phyloP scores from a whole-genome alignment of 1,140 invertebrate species.

The Coptotermes formosanus region DNA sequence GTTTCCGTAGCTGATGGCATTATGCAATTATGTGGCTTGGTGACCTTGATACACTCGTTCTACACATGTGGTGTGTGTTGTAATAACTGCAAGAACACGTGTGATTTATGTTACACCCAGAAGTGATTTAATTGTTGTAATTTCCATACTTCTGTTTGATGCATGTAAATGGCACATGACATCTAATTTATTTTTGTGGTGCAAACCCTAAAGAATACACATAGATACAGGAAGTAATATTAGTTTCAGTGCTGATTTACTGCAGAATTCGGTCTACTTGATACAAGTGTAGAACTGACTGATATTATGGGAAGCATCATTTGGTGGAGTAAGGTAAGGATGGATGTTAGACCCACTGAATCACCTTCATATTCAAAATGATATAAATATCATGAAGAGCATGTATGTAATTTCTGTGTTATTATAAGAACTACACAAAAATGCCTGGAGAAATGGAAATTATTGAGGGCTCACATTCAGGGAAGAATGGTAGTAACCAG shows the following conservation, averaged over 20 bases:
- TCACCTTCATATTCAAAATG: neutral
- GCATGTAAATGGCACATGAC: neutral
- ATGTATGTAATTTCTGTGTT: neutral
- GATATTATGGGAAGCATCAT: neutral
- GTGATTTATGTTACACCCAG: neutral
- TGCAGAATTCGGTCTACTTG: neutral
- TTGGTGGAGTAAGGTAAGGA: neutral
- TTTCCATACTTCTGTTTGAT: neutral
- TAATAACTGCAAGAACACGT: neutral
- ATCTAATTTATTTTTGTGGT: slow-evolving; percentile 8
- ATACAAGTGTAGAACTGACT: neutral
- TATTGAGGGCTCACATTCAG: neutral
- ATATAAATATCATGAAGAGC: neutral
- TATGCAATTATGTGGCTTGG: neutral
- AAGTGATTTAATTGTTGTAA: neutral
- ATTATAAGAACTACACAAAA: slow-evolving; percentile 1
- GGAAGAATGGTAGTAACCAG: slow-evolving; percentile 1
- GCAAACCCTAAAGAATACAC: neutral
- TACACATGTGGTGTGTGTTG: neutral
- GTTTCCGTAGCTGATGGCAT: neutral
- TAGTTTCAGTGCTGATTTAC: neutral
- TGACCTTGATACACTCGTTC: neutral
- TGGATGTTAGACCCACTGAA: neutral
- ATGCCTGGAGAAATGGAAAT: slow-evolving; percentile 20
- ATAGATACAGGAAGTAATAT: neutral